Base-by-base conservation (phyloP, 2,113 vertebrate species). In the Poicephalus meyeri region DNA sequence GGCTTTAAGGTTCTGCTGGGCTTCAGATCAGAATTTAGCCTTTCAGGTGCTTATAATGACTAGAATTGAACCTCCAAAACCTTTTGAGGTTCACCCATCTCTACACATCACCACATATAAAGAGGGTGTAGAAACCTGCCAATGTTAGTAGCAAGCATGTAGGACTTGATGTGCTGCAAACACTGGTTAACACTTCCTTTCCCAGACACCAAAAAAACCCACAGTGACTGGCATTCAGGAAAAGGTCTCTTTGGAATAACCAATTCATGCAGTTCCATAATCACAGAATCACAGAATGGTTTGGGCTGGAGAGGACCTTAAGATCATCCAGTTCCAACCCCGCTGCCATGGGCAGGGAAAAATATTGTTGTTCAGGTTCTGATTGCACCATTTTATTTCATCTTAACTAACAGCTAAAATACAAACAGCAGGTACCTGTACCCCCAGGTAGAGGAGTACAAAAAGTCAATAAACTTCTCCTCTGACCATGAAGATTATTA, bases 91-190 rank as follows among this genome's bases (percentile, higher is more conserved):
- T 96, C 93, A 72, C 47, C 56, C 66, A 91, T 71, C 52, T 72
- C 69, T 66, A 89, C 80, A 81, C 80, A 66, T 41, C 88, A 55
- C 77, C 68, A 60, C 81, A 88, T 60, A 60, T 60, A 95, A 96
- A 97, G 19, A 91, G 66, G 29, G 58, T 17, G 4, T 39, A 97
- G 96, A 96, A 95, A 97, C 76, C 76, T 76, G 87, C 91, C 93
- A 88, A 16, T 2, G 7, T 89, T 77, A 90, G 95, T 80, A 89
- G 91, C 1, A 14, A 95, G 91, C 94, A 96, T 47, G 53, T 80
- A 92, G 93, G 93, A 82, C 82, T 89, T 73, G 85, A 81, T 90
- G 91, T 68, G 94, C 95, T 97, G 86, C 95, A 97, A 97, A 96
- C 84, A 71, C n/a, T 89, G 74, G 89, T 96, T 92, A 97, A 97